Base-by-base conservation (phyloP, 2,797 vertebrate species). In the Crenuchus spilurus region DNA sequence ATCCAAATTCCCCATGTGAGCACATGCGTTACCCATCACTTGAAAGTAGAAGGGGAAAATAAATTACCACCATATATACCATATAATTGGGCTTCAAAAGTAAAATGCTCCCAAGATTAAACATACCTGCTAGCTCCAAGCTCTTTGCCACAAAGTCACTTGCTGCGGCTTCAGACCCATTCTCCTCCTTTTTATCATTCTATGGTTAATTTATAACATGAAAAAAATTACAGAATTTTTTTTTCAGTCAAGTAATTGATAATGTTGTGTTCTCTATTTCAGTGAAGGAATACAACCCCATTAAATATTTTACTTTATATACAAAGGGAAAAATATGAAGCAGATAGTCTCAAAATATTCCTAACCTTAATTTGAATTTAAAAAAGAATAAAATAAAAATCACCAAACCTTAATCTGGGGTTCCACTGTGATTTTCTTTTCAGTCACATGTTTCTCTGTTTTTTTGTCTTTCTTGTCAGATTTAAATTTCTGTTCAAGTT, bases 1-100 rank as follows among this genome's bases (percentile, higher is more conserved):
- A 0, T 82, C 69, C 0, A 90, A 91, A 14, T 79, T 75, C 55
- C 91, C 93, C 0, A 46, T 41, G 33, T 85, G 84, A 1, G 95
- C 95, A 0, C 91, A 84, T 31, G 82, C 72, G 4, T 92, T 93
- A 24, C 93, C 95, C 0, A 77, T 65, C 63, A 78, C 95, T n/a
- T 96, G 80, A 11, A 78, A 31, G 6, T 2, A 44, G 64, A 62
- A 44, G 11, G 33, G 1, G 51, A 10, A 7, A 3, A n/a, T 5
- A 3, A 18, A 67, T 42, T 6, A 14, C 24, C 8, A 13, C 4
- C 18, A 20, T 1, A 6, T 46, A 9, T 13, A 48, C 18, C 8
- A 28, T 24, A n/a, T 9, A 5, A 39, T 1, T 18, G 1, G 2
- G 31, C 1, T 35, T 71, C 14, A 14, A n/a, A 20, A n/a, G 10